Conservation (phyloP, 1,140 invertebrate species). For the Lucilia cuprina region DNA sequence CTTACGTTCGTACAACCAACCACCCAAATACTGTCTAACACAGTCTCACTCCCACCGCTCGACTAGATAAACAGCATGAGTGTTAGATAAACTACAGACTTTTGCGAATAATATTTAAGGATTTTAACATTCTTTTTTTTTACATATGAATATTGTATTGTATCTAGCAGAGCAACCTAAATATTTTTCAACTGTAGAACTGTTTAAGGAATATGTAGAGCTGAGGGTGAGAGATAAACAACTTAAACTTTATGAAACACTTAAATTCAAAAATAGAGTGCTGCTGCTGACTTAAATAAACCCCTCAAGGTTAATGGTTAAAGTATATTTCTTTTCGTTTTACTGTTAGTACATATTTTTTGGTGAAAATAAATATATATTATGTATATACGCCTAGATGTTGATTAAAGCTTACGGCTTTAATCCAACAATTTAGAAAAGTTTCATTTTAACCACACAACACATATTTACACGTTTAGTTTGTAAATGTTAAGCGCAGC, state of each 20-base stretch:
- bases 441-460: background rate
- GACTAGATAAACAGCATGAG: background rate
- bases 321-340: conserved; percentile 4
- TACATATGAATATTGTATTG: background rate
- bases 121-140: background rate
- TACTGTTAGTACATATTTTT: background rate
- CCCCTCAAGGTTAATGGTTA: conserved; percentile 40
- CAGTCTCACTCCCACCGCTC: background rate
- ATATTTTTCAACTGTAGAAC: no score
- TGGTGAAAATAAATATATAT: background rate
- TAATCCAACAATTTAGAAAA: background rate
- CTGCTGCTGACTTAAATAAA: conserved; percentile 30
- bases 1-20: background rate
- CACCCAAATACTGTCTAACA: background rate
- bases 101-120: background rate
- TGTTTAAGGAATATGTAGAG: background rate
- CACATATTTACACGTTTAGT: background rate
- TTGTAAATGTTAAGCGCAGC: background rate
- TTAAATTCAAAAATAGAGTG: background rate
- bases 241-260: background rate
- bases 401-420: background rate
- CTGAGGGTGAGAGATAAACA: background rate
- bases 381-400: no score
- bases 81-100: background rate
- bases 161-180: background rate